Conservation (phyloP, 2,113 vertebrate species). For the Pipra filicauda region DNA sequence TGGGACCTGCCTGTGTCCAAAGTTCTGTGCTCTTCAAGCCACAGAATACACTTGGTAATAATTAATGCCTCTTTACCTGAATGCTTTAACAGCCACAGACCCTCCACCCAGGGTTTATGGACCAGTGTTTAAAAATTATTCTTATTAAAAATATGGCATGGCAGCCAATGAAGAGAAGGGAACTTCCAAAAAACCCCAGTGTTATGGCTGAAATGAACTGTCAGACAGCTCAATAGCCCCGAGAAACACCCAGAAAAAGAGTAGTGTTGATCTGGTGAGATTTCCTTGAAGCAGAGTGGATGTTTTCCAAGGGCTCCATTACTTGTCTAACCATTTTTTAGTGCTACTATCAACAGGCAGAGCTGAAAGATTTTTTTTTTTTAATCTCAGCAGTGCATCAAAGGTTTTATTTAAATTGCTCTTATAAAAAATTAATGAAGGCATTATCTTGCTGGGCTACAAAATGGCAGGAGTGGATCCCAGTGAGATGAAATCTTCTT, state of each 20-base stretch:
- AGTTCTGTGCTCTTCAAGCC: background rate
- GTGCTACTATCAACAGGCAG: conserved; percentile 42
- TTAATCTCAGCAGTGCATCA: conserved; percentile 44
- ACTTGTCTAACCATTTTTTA: conserved; percentile 30
- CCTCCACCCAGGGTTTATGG: background rate
- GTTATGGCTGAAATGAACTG: background rate
- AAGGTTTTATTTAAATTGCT: conserved; percentile 66
- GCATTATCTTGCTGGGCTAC: conserved; percentile 66
- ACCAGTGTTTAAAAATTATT: background rate
- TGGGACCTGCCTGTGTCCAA: background rate
- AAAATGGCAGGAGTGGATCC: conserved; percentile 59
- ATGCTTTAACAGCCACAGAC: background rate
- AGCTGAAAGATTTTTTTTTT: background rate
- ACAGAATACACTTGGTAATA: background rate
- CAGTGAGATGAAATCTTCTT: conserved; percentile 64
- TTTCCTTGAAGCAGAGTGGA: conserved; percentile 20
- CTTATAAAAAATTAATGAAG: conserved; percentile 72
- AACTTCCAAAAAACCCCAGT: background rate
- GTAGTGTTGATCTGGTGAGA: background rate
- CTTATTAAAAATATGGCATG: background rate
- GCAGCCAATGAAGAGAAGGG: background rate
- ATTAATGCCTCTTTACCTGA: background rate
- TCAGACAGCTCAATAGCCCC: background rate
- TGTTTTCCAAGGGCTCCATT: conserved; percentile 42
- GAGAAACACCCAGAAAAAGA: background rate